These are phyloP conservation scores for Archaeoteleia sp. DNA, from an alignment of 2,888 invertebrate species.

Conservation along the genomic window DNA sequence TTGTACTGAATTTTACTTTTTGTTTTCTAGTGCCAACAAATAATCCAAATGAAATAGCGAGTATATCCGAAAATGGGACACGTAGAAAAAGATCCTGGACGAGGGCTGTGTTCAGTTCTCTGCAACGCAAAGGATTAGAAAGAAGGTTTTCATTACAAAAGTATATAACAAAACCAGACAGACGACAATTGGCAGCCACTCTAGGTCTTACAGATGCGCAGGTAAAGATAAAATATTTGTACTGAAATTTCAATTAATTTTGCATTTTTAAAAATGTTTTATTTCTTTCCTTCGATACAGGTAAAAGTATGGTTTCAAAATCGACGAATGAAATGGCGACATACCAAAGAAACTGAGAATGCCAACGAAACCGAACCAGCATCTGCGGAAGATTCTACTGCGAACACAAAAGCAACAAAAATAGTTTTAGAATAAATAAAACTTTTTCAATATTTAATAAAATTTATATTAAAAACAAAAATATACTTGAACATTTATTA, in stretches of 20 bases:
- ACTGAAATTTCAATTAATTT: neutral
- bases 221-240: conserved; percentile 76
- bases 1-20: too few species aligned
- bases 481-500: neutral
- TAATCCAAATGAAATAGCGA: conserved; percentile 62
- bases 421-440: neutral
- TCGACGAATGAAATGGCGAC: conserved; percentile 92
- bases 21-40: conserved; percentile 58
- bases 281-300: conserved; percentile 74
- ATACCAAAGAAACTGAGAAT: conserved; percentile 80
- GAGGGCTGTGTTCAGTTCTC: conserved; percentile 94
- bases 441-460: neutral
- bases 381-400: conserved; percentile 19
- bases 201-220: conserved; percentile 95
- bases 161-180: conserved; percentile 96
- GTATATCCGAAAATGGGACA: conserved; percentile 77
- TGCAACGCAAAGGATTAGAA: conserved; percentile 95
- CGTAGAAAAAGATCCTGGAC: conserved; percentile 96
- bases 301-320: conserved; percentile 97
- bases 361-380: conserved; percentile 26
- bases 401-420: conserved; percentile 7
- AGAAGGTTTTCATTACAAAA: conserved; percentile 94
- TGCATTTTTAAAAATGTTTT: neutral
- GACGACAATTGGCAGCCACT: conserved; percentile 92
- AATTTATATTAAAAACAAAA: neutral